phyloP scores from a whole-genome alignment of 2,888 invertebrate species.

The Himalopsyche japonica region DNA sequence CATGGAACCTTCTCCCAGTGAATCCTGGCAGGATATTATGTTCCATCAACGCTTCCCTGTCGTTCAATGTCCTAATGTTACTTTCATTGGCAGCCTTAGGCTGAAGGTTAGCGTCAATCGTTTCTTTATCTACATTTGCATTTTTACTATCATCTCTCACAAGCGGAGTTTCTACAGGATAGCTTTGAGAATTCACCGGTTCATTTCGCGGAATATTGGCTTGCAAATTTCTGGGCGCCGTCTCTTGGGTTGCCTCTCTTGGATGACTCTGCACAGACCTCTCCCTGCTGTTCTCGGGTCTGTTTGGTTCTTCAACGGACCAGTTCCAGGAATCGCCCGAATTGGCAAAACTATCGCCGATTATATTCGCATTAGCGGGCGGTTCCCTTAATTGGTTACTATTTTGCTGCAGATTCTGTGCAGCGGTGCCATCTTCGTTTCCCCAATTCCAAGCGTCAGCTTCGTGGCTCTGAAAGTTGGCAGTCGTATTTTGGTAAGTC shows the following conservation, averaged over 20 bases:
- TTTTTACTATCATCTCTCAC: constrained; percentile 19
- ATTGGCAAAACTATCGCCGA: constrained; percentile 63
- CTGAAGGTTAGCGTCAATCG: background rate
- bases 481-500: constrained; percentile 14
- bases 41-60: constrained; percentile 52
- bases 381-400: constrained; percentile 37
- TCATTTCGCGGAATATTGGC: constrained; percentile 41
- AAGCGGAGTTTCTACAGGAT: background rate
- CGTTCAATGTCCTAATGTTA: constrained; percentile 49
- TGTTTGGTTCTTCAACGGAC: constrained; percentile 52
- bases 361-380: constrained; percentile 55
- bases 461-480: constrained; percentile 7
- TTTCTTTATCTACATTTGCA: constrained; percentile 6
- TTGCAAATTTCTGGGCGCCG: constrained; percentile 41
- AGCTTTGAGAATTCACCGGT: background rate
- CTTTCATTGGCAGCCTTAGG: constrained; percentile 7
- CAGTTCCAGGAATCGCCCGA: constrained; percentile 66
- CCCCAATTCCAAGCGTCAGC: constrained; percentile 43
- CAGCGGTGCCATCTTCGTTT: constrained; percentile 46
- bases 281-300: background rate
- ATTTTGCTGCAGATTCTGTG: constrained; percentile 45
- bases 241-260: background rate
- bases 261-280: background rate
- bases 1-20: constrained; percentile 52
- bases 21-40: constrained; percentile 51